Evolutionary conservation across 2,797 vertebrate genomes (phyloP).

Genomic region (Myripristis murdjan): DNA sequence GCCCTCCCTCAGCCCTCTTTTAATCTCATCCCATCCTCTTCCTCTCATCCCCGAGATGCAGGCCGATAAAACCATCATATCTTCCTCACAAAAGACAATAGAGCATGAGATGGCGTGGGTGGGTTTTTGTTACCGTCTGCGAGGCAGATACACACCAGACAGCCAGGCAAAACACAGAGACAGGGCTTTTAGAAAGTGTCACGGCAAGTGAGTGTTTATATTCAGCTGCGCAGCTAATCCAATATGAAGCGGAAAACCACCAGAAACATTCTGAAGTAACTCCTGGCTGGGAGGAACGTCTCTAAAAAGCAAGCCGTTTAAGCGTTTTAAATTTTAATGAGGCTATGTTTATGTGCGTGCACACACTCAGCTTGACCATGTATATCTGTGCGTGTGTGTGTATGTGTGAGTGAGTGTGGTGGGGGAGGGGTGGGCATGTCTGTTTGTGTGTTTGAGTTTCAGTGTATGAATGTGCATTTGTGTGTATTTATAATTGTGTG

Average conservation of each 20-base stretch:
- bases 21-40: constrained; percentile 24
- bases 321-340: constrained; percentile 52
- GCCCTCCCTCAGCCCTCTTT: constrained; percentile 23
- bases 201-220: constrained; percentile 51
- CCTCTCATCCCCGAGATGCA: constrained; percentile 23
- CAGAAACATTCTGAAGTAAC: constrained; percentile 66
- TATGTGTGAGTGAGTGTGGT: constrained; percentile 8
- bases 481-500: constrained; percentile 73
- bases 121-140: background rate
- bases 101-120: background rate
- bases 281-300: constrained; percentile 62
- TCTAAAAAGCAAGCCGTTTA: constrained; percentile 61
- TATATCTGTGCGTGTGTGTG: constrained; percentile 15
- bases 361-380: constrained; percentile 28
- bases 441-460: constrained; percentile 35
- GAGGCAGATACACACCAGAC: constrained; percentile 10
- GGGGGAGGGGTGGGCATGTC: background rate
- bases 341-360: constrained; percentile 63
- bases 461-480: constrained; percentile 67
- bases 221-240: constrained; percentile 70
- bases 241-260: constrained; percentile 74
- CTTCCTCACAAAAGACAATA: constrained; percentile 30
- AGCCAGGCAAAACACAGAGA: constrained; percentile 9
- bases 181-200: constrained; percentile 35
- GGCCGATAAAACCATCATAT: constrained; percentile 57